Evolutionary conservation across 2,888 invertebrate species (phyloP), one percentile per base, ranked within the genome.

Genomic region (Melipona bicolor): DNA sequence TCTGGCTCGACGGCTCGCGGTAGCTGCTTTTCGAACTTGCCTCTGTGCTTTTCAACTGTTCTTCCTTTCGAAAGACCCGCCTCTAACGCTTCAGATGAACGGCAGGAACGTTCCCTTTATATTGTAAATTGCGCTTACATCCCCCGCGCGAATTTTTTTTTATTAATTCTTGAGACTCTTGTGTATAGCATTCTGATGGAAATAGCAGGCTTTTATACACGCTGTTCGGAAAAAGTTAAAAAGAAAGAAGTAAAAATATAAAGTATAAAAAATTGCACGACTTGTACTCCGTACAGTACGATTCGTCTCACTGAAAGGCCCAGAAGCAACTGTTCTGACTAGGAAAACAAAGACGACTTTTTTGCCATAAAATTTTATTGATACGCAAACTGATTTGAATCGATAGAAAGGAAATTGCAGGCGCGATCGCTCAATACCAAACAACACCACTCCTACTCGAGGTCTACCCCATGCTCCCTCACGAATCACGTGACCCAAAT

Each of bases 11-110:
- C 61, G 43, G 59, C 61, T 83, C 32, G 32, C 52, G 36, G 24
- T 59, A 43, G 43, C 62, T 78, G 59, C 62, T 77, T 49, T 52
- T 56, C 79, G 59, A 43, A 54, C 19, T 65, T 15, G 15, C 11
- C n/a, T n/a, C 27, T 21, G 19, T 4, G 27, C 15, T 65, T 24
- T 68, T 64, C 56, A 36, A n/a, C 19, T 27, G 4, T 19, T 17
- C 27, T 59, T 43, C 43, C 43, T n/a, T 54, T 71, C 70, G 13
- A 67, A 43, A 43, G 9, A 36, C 32, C 13, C 27, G 27, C 27
- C 15, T 65, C 24, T n/a, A 6, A 15, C 21, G 15, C 19, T 21
- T 43, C 4, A 15, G 17, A 43, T 15, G 36, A 65, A 65, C n/a
- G 43, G 19, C 36, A 36, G 9, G 9, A 43, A 43, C 27, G 27